A percentile compares a stretch with the other conserved stretches of the same genome.
Evolutionary conservation across 2,113 vertebrate genomes (phyloP).

Genomic region (Clarias macrocephalus): DNA sequence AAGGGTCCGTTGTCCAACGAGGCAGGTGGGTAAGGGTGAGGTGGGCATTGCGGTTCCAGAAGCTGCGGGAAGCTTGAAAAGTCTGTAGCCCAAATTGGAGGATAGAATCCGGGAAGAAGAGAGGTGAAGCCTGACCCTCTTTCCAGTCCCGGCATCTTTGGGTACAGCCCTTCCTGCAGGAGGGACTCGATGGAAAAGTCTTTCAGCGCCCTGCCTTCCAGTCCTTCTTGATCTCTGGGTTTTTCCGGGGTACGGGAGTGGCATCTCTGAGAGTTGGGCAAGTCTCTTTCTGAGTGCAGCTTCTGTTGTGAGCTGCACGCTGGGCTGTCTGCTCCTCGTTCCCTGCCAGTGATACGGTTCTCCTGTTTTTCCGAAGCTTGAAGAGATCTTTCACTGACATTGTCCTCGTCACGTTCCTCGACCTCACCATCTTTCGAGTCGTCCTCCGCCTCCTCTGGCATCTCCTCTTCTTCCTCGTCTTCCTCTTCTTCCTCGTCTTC

Average conservation of each 20-base stretch:
- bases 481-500: constrained; percentile 79
- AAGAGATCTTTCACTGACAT: constrained; percentile 74
- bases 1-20: constrained; percentile 79
- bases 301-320: constrained; percentile 83
- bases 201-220: constrained; percentile 77
- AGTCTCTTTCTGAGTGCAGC: constrained; percentile 39
- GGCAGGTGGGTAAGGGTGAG: constrained; percentile 72
- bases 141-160: constrained; percentile 82
- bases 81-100: constrained; percentile 86
- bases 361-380: constrained; percentile 66
- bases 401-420: constrained; percentile 81
- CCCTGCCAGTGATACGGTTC: constrained; percentile 62
- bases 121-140: constrained; percentile 82
- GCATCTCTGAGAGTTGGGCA: constrained; percentile 34
- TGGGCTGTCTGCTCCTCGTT: constrained; percentile 71
- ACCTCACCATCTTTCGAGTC: constrained; percentile 76
- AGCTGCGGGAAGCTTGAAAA: constrained; percentile 84
- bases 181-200: constrained; percentile 96
- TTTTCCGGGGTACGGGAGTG: constrained; percentile 60
- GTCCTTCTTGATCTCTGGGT: constrained; percentile 66
- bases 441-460: constrained; percentile 76
- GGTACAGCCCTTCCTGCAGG: constrained; percentile 91
- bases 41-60: constrained; percentile 58
- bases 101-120: constrained; percentile 87
- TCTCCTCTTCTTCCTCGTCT: constrained; percentile 74